Evolutionary conservation across 1,140 invertebrate species (phyloP).

Genomic region (Drosophila ercepeae): DNA sequence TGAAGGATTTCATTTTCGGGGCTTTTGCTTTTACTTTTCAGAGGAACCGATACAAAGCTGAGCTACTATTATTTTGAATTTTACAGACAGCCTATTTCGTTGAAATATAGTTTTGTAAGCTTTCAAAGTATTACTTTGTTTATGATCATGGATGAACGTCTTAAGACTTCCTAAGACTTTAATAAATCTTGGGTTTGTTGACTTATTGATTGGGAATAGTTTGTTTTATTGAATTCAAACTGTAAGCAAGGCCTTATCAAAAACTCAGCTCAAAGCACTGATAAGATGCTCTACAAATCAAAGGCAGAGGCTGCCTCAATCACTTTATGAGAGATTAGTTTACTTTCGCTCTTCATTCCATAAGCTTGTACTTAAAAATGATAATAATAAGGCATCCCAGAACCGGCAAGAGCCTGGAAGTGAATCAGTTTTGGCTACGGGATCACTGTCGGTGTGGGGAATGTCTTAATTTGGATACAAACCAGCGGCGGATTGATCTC

Average conservation of each 20-base stretch:
- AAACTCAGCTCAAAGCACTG: not conserved
- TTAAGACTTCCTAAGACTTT: too few relatives aligned
- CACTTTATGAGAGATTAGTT: not conserved
- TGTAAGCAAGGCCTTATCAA: constrained; percentile 5
- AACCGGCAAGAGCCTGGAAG: constrained; percentile 34
- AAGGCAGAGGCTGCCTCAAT: not conserved
- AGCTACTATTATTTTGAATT: not conserved
- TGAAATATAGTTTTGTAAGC: not conserved
- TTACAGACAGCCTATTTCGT: not conserved
- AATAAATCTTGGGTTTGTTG: too few relatives aligned
- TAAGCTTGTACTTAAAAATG: constrained; percentile 16
- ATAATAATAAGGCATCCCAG: constrained; percentile 40
- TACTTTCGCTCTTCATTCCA: not conserved
- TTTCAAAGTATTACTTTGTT: not conserved
- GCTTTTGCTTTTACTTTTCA: not conserved
- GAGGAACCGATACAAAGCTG: not conserved
- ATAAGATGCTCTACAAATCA: constrained; percentile 4
- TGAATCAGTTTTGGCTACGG: constrained; percentile 71
- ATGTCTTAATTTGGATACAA: constrained; percentile 69
- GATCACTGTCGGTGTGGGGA: constrained; percentile 76
- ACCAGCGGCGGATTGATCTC: constrained; percentile 73
- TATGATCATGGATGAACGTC: too few relatives aligned
- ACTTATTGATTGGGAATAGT: not conserved
- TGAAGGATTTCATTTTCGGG: constrained; percentile 86
- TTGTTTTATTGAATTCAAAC: not conserved